A percentile compares a stretch with the other conserved stretches of the same genome.
phyloP scores from a whole-genome alignment of 92 coral and sea anemone species.

The Heliopora coerulea region DNA sequence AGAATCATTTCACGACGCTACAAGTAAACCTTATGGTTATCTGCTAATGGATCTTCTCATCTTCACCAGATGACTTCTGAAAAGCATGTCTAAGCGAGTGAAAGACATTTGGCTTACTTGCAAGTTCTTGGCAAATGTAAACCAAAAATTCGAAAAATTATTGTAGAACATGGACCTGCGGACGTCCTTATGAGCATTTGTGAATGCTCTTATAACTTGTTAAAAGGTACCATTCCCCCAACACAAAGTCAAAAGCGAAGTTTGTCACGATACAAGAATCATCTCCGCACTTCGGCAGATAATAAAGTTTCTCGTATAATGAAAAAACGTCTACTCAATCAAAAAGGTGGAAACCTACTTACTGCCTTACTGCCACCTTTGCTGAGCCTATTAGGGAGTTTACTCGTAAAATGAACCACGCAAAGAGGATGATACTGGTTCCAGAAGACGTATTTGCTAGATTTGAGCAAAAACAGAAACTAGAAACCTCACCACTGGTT shows the following conservation, averaged over 20 bases:
- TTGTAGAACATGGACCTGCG: no score
- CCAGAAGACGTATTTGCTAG: constrained; percentile 12
- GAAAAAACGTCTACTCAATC: no score
- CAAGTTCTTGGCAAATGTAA: no score
- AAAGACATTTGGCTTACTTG: constrained; percentile 12
- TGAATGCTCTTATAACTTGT: no score
- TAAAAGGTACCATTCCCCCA: no score
- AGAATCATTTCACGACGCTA: constrained; percentile 13
- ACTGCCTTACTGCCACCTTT: no score
- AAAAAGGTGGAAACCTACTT: no score
- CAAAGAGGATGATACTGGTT: constrained; percentile 13
- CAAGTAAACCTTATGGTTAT: constrained; percentile 26
- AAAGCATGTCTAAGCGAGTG: constrained; percentile 43
- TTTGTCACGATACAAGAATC: constrained; percentile 23
- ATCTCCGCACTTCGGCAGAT: no score
- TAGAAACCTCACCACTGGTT: constrained; percentile 18
- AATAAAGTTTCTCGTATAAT: no score
- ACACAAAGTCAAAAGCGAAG: constrained; percentile 4
- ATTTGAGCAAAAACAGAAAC: constrained; percentile 35
- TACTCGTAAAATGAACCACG: constrained; percentile 5
- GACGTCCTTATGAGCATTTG: no score
- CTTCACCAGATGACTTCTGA: constrained; percentile 34
- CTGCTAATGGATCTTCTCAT: not conserved
- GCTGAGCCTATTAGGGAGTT: not conserved
- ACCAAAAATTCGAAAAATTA: no score